Evolutionary conservation across 2,888 invertebrate genomes (phyloP).

Genomic region (Chesias legatella): DNA sequence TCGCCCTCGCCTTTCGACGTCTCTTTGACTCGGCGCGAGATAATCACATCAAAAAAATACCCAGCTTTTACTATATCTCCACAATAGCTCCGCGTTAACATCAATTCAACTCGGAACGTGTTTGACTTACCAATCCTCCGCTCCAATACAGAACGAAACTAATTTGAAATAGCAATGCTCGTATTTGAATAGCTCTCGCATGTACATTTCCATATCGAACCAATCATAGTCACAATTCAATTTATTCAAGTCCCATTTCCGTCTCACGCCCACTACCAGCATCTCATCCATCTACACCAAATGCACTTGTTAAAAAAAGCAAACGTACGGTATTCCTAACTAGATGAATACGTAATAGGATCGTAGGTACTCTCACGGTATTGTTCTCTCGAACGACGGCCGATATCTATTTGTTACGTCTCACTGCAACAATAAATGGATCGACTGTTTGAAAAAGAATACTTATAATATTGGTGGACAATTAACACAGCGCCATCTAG

Average conservation of each 20-base stretch:
- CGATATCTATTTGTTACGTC: constrained; percentile 30
- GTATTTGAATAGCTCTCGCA: constrained; percentile 34
- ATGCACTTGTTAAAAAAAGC: constrained; percentile 49
- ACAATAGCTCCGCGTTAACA: constrained; percentile 11
- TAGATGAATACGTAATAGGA: constrained; percentile 57
- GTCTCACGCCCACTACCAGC: constrained; percentile 54
- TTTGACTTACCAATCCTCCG: constrained; percentile 35
- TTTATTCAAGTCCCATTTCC: constrained; percentile 65
- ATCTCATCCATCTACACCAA: constrained; percentile 52
- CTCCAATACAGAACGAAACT: constrained; percentile 40
- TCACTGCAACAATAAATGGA: constrained; percentile 25
- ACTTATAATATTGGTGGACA: constrained; percentile 23
- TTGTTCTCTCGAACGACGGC: constrained; percentile 32
- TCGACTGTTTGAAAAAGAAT: constrained; percentile 23
- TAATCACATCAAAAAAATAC: constrained; percentile 24
- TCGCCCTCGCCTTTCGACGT: constrained; percentile 56
- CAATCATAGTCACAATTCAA: constrained; percentile 64
- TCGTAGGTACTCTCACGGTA: constrained; percentile 40
- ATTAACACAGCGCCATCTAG: no score
- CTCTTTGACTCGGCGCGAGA: constrained; percentile 50
- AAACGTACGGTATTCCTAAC: constrained; percentile 51
- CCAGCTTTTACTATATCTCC: constrained; percentile 8
- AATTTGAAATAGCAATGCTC: constrained; percentile 32
- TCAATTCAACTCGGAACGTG: constrained; percentile 19
- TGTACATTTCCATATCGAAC: constrained; percentile 54